Evolutionary conservation across 1,140 invertebrate species (phyloP), one percentile per base, ranked within the genome.

Genomic region (Spodoptera litura): DNA sequence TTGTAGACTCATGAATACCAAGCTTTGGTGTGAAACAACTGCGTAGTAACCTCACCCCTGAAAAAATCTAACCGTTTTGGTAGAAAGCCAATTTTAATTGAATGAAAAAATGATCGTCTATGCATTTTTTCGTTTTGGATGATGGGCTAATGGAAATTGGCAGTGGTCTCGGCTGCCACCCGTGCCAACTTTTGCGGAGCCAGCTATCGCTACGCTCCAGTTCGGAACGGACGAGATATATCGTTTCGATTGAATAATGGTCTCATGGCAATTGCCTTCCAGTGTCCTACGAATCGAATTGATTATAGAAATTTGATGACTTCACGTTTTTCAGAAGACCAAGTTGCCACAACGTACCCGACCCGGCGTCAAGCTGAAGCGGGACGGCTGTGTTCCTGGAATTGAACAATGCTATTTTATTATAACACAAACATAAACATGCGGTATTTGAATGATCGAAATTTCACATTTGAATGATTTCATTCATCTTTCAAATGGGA

Each of bases 91-190:
- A 92, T 94, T 92, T 93, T 93, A 94, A 94, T 94, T 94, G 93
- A 94, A 94, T 94, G 89, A 94, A 94, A 94, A 94, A 94, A 90
- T 94, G 91, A 92, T 93, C 93, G 91, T 92, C 91, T 92, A 90
- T 93, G 93, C 91, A 91, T 92, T 94, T 94, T 94, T 94, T 93
- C 91, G 91, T 93, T 93, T 94, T 94, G 92, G 89, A 92, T 93
- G 92, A 94, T 94, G 91, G 88, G 92, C 86, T 94, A 94, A 94
- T 94, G 92, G 93, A 94, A 94, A 94, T 94, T 94, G 93, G 93
- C 93, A 94, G 87, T 92, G 91, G 91, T 89, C 86, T 92, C 90
- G 84, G 87, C 80, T 82, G 90, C 86, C 87, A 85, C 78, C 83
- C 89, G 89, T 94, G 93, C 93, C 93, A 94, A 94, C 88, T 94